Evolutionary conservation across 2,797 vertebrate genomes (phyloP).

Genomic region (Danio jaintianensis): DNA sequence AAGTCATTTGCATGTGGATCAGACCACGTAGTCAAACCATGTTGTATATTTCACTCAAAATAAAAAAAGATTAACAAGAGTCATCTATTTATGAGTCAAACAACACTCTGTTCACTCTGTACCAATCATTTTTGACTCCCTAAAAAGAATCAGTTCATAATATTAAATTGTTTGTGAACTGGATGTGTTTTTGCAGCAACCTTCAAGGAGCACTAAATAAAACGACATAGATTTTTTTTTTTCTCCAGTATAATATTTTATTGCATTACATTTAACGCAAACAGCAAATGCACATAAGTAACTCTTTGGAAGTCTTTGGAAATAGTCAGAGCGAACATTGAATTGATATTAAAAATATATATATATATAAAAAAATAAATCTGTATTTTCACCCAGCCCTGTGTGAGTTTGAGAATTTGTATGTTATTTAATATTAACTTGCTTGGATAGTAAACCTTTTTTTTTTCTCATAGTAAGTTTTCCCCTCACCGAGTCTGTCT

Average conservation of each 20-base stretch:
- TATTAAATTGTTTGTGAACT: background rate
- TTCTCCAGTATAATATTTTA: background rate
- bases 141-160: background rate
- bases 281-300: background rate
- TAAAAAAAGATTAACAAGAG: too few relatives aligned
- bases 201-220: background rate
- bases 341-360: background rate
- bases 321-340: background rate
- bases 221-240: background rate
- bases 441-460: background rate
- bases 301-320: background rate
- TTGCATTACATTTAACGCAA: background rate
- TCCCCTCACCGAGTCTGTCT: constrained; percentile 8
- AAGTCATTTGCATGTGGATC: background rate
- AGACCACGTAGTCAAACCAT: too few relatives aligned
- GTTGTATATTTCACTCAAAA: too few relatives aligned
- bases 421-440: constrained; percentile 26
- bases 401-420: constrained; percentile 8
- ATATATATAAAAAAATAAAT: too few relatives aligned
- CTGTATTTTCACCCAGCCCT: constrained; percentile 29
- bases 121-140: background rate
- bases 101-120: background rate
- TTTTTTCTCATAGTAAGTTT: background rate
- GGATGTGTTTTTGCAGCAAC: background rate
- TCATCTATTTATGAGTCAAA: too few relatives aligned